Evolutionary conservation across 1,140 invertebrate species (phyloP).

Genomic region (Drosophila kohkoa): DNA sequence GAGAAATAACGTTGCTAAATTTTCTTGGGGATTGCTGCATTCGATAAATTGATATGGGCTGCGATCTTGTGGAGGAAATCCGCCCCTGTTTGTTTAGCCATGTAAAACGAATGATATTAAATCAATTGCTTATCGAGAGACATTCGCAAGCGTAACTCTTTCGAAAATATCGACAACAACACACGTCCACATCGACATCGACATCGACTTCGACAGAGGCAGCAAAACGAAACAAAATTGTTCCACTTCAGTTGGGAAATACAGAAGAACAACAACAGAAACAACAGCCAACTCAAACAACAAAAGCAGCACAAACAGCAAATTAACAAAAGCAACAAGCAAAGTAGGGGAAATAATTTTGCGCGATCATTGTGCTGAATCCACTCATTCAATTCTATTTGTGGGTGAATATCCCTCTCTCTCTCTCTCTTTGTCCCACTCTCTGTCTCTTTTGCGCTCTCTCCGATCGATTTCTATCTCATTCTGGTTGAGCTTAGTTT

Average conservation of each 20-base stretch:
- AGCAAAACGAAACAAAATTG: slow-evolving; percentile 55
- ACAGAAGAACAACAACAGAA: slow-evolving; percentile 32
- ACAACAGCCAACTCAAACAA: slow-evolving; percentile 9
- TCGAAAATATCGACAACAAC: slow-evolving; percentile 21
- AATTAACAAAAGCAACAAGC: slow-evolving; percentile 42
- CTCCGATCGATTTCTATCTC: slow-evolving; percentile 9
- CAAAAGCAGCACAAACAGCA: slow-evolving; percentile 38
- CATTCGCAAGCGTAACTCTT: slow-evolving; percentile 36
- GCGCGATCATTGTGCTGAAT: slow-evolving; percentile 75
- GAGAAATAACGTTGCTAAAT: slow-evolving; percentile 2
- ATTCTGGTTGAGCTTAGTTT: slow-evolving; percentile 11
- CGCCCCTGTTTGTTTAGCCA: slow-evolving; percentile 39
- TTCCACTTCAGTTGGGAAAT: slow-evolving; percentile 67
- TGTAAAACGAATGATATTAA: slow-evolving; percentile 46
- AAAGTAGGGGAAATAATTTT: slow-evolving; percentile 64
- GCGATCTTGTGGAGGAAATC: slow-evolving; percentile 26
- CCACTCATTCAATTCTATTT: slow-evolving; percentile 60
- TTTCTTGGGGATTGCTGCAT: not conserved
- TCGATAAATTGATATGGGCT: slow-evolving; percentile 11
- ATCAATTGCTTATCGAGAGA: slow-evolving; percentile 48
- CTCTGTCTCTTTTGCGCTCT: not conserved
- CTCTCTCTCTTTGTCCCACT: slow-evolving; percentile 7
- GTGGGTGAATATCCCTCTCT: slow-evolving; percentile 28
- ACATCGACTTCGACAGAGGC: slow-evolving; percentile 35
- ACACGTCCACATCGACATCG: too few species aligned